Evolutionary conservation across 2,797 vertebrate genomes (phyloP).

Genomic region (Cossypha heuglini): DNA sequence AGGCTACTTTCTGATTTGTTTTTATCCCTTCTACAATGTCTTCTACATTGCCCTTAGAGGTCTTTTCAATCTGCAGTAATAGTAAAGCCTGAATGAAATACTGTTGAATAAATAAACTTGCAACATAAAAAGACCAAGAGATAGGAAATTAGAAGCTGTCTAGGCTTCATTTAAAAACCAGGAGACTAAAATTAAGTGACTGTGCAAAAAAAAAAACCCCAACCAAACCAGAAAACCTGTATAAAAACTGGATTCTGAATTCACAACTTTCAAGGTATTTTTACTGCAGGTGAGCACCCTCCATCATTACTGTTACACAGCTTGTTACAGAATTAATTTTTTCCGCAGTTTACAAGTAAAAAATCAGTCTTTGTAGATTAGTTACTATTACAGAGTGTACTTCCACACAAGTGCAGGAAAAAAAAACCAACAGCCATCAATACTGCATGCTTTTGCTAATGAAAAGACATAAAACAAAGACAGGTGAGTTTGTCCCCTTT

Average conservation of each 20-base stretch:
- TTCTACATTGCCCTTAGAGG: not conserved
- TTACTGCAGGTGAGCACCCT: not conserved
- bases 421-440: not conserved
- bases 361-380: not conserved
- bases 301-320: not conserved
- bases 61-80: not conserved
- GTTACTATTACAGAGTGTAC: not conserved
- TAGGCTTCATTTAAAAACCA: not conserved
- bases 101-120: not conserved
- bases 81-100: not conserved
- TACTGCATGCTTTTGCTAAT: not conserved
- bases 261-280: not conserved
- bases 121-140: not conserved
- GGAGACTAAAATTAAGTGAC: not conserved
- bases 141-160: not conserved
- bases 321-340: not conserved
- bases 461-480: not conserved
- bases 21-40: not conserved
- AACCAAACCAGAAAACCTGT: fast-evolving
- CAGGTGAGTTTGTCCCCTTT: not conserved
- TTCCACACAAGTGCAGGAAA: not conserved
- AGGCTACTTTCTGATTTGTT: not conserved
- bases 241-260: not conserved
- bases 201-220: not conserved
- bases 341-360: not conserved